Base-by-base conservation (phyloP, 1,140 invertebrate species). In the Chlorops oryzae region DNA sequence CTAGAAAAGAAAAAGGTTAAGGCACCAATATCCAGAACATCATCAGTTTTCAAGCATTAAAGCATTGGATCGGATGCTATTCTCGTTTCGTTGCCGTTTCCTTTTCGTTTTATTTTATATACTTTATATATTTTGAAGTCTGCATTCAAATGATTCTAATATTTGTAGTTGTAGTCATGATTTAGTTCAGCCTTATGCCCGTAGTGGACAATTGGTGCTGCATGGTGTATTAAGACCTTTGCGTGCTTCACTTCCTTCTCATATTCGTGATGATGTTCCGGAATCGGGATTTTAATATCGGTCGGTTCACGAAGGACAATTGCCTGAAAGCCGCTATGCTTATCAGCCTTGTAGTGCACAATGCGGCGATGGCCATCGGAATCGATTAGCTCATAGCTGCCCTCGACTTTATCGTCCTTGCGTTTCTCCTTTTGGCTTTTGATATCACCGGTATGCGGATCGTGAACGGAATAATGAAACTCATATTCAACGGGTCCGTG, bases 261-360 rank as follows among this genome's bases (percentile, higher is more conserved):
- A n/a, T n/a, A n/a, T n/a, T n/a, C n/a, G 20, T 59, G 62, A 18
- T 55, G 51, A 2, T 50, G 50, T 37, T 58, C 73, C 1, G 79
- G 78, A 54, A 68, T 58, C 1, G 66, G 68, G 7, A 72, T 71
- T 42, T 74, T 68, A 22, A 75, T 72, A 39, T 74, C 64, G 17
- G 74, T 68, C 3, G 75, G 73, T 59, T 83, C 79, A 5, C 77
- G 74, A 40, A 75, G 76, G 6, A 87, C 78, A 18, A 82, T 72
- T 2, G 85, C 85, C 69, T 84, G 80, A 67, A 86, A 84, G 55
- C 85, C 85, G 58, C 78, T 81, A 61, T 85, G 77, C 17, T 82
- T 78, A 60, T 86, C 84, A 48, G 85, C 82, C 28, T 81, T 84
- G 73, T 87, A 88, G 25, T 85, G 80, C 40, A 86, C 85, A 55